phyloP scores from a whole-genome alignment of 2,113 vertebrate species.

The Rana temporaria region DNA sequence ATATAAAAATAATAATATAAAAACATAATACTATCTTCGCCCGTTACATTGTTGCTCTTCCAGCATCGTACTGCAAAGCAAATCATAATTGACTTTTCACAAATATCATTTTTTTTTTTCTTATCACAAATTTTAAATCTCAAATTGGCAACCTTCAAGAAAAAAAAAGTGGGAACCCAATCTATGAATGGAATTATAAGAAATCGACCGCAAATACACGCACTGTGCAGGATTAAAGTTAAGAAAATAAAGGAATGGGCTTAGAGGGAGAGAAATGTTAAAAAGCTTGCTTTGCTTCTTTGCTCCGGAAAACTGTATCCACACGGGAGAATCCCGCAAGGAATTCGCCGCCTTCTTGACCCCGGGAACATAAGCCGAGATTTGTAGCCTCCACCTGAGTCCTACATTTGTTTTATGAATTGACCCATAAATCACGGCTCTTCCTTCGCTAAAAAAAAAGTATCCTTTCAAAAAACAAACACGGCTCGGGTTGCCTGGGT shows the following conservation, averaged over 20 bases:
- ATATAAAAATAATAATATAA: no score
- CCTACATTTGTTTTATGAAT: conserved; percentile 52
- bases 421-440: conserved; percentile 52
- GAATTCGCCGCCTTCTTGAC: conserved; percentile 45
- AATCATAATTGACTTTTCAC: not conserved
- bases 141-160: not conserved
- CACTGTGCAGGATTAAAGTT: conserved; percentile 37
- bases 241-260: conserved; percentile 46
- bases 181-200: conserved; percentile 10
- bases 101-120: conserved; percentile 25
- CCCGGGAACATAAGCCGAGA: conserved; percentile 35
- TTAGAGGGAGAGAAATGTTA: conserved; percentile 5
- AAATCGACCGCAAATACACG: conserved; percentile 24
- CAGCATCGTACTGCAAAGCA: not conserved
- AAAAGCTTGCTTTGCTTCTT: conserved; percentile 17
- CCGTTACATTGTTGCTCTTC: not conserved
- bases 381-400: conserved; percentile 52
- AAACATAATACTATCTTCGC: no score
- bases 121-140: conserved; percentile 10
- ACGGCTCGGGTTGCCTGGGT: not conserved
- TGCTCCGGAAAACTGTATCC: conserved; percentile 28
- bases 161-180: conserved; percentile 11
- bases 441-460: conserved; percentile 19
- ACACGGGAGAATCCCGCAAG: conserved; percentile 19
- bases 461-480: conserved; percentile 40